Percentiles rank a stretch among this genome's conserved stretches.
phyloP scores from a whole-genome alignment of 1,140 invertebrate genomes.

The Listronotus bonariensis region DNA sequence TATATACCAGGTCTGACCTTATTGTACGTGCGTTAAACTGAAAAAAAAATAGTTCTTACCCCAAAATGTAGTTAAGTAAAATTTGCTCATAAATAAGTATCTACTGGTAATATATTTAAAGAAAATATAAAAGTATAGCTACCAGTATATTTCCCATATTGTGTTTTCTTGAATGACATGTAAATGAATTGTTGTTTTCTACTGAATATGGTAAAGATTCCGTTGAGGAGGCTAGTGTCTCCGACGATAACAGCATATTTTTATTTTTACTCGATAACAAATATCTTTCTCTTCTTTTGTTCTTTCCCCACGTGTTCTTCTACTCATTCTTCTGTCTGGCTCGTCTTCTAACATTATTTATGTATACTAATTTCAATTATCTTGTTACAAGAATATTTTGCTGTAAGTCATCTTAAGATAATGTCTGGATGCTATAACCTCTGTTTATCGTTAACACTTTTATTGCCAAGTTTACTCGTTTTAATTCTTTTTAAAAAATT shows the following conservation, averaged over 20 bases:
- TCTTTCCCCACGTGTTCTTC: constrained; percentile 48
- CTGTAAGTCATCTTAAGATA: no score
- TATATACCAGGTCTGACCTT: no score
- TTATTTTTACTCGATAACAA: constrained; percentile 38
- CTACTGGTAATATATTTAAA: neutral
- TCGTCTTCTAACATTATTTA: constrained; percentile 24
- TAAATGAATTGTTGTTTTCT: constrained; percentile 32
- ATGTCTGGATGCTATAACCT: no score
- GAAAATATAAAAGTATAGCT: constrained; percentile 20
- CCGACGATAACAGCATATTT: constrained; percentile 29
- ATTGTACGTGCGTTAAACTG: no score
- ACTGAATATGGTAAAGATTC: constrained; percentile 24
- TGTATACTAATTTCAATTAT: constrained; percentile 12
- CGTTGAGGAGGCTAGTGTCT: constrained; percentile 23
- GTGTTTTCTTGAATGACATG: constrained; percentile 7
- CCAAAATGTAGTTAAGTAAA: no score
- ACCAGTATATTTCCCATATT: constrained; percentile 26
- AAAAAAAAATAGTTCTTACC: no score
- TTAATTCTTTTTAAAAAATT: no score
- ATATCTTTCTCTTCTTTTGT: constrained; percentile 50
- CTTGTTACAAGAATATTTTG: constrained; percentile 11
- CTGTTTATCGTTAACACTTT: no score
- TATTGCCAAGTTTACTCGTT: no score
- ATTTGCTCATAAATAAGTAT: neutral
- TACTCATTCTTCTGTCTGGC: constrained; percentile 34